Conservation (phyloP, 2,797 vertebrate species). For the Sebastolobus alascanus region DNA sequence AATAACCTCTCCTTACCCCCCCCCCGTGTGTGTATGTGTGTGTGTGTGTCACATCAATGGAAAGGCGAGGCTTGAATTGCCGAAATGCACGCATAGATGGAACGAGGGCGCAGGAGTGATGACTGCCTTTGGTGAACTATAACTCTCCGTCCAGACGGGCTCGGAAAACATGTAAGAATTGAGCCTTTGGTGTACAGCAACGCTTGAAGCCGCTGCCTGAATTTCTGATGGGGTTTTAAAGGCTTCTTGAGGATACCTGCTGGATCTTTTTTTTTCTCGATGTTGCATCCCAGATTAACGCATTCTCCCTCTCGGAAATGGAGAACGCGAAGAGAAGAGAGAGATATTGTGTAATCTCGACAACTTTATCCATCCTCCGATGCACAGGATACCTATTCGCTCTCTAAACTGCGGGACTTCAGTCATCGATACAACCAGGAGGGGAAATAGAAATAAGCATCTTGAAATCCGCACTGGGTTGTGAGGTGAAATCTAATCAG, state of each 20-base stretch:
- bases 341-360: slow-evolving; percentile 32
- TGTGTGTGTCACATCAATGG: slow-evolving; percentile 62
- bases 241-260: slow-evolving; percentile 55
- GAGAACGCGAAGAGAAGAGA: slow-evolving; percentile 50
- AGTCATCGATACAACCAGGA: slow-evolving; percentile 52
- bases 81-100: slow-evolving; percentile 52
- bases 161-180: slow-evolving; percentile 46
- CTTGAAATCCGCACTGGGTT: slow-evolving; percentile 93
- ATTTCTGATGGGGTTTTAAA: slow-evolving; percentile 41
- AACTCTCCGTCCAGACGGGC: slow-evolving; percentile 51
- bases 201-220: slow-evolving; percentile 23
- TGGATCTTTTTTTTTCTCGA: slow-evolving; percentile 47
- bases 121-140: slow-evolving; percentile 67
- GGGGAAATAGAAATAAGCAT: slow-evolving; percentile 71
- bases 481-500: slow-evolving; percentile 97
- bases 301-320: slow-evolving; percentile 28
- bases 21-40: neutral
- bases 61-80: slow-evolving; percentile 54
- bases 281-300: slow-evolving; percentile 34
- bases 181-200: slow-evolving; percentile 25
- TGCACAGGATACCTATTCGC: slow-evolving; percentile 32
- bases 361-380: slow-evolving; percentile 55
- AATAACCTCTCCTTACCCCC: slow-evolving; percentile 43
- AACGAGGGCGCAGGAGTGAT: slow-evolving; percentile 68
- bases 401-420: slow-evolving; percentile 53